Percentiles rank a stretch among this genome's conserved stretches.
These are phyloP conservation scores for Brachyhypopomus occidentalis DNA, from an alignment of 2,113 vertebrate species.

Conservation along the genomic window DNA sequence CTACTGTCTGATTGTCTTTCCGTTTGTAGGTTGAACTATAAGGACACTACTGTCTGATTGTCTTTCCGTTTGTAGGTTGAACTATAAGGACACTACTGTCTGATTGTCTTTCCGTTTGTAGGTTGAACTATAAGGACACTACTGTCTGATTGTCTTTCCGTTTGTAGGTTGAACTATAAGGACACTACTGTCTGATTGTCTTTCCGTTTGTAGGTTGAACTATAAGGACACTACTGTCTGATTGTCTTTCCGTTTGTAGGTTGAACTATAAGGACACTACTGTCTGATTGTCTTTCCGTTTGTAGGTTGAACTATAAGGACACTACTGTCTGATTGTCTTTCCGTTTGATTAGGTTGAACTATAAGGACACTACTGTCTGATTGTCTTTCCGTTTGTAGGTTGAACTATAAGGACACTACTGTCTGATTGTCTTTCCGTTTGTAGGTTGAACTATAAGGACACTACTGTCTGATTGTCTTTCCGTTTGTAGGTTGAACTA, in stretches of 20 bases:
- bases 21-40: not conserved
- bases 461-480: not conserved
- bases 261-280: too few species aligned
- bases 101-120: not conserved
- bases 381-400: too few species aligned
- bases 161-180: slow-evolving; percentile 90
- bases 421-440: not conserved
- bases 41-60: not conserved
- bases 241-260: too few species aligned
- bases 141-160: slow-evolving; percentile 45
- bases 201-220: too few species aligned
- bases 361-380: too few species aligned
- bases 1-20: not conserved
- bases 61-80: not conserved
- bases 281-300: too few species aligned
- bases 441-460: not conserved
- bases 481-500: not conserved
- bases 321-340: too few species aligned
- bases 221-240: too few species aligned
- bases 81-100: not conserved
- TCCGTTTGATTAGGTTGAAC: too few species aligned
- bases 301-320: too few species aligned
- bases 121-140: slow-evolving; percentile 85
- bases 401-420: too few species aligned
- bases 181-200: too few species aligned